Percentiles rank a stretch among this genome's conserved stretches.
phyloP scores from a whole-genome alignment of 2,888 invertebrate genomes.

The Dryobota labecula region DNA sequence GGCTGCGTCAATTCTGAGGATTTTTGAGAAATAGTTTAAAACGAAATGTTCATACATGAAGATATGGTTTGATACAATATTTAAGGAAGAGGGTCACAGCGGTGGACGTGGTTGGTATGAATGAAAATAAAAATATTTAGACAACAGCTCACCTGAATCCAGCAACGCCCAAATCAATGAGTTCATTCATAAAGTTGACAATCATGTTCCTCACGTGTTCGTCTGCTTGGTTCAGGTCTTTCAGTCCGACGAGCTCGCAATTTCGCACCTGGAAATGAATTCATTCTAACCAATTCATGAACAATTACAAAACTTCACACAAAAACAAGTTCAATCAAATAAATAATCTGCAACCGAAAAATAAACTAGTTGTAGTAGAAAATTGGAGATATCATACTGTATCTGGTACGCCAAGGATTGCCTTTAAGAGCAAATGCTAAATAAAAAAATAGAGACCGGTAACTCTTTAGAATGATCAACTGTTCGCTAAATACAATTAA shows the following conservation, averaged over 20 bases:
- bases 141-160: conserved; percentile 91
- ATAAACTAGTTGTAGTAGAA: too few relatives aligned
- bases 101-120: background rate
- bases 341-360: too few relatives aligned
- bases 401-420: too few relatives aligned
- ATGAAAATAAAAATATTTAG: background rate
- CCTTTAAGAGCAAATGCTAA: too few relatives aligned
- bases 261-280: conserved; percentile 89
- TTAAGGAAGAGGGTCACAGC: background rate
- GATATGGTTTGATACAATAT: background rate
- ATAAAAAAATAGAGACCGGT: too few relatives aligned
- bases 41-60: background rate
- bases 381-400: too few relatives aligned
- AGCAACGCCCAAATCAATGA: conserved; percentile 93
- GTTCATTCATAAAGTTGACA: conserved; percentile 92
- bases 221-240: conserved; percentile 93
- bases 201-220: conserved; percentile 93
- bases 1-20: conserved; percentile 92
- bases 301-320: too few relatives aligned
- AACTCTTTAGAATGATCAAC: too few relatives aligned
- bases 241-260: conserved; percentile 94
- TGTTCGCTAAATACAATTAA: too few relatives aligned
- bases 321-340: too few relatives aligned
- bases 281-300: background rate
- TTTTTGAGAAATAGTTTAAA: background rate